Evolutionary conservation across 2,113 vertebrate genomes (phyloP).

Genomic region (Aythya baeri): DNA sequence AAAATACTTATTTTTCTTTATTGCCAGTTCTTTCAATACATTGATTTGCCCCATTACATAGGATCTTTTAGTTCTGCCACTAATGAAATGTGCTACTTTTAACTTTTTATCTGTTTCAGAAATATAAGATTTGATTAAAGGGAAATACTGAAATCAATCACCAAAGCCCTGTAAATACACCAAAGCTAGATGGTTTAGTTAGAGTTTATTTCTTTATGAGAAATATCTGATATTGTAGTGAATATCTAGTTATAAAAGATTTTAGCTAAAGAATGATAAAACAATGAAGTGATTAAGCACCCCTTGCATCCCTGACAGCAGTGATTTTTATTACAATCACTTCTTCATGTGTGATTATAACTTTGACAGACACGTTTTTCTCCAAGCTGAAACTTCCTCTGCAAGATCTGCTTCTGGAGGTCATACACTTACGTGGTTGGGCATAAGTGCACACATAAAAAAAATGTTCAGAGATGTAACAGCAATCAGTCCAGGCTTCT

Average conservation of each 20-base stretch:
- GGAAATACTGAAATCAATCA: not conserved
- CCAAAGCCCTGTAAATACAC: not conserved
- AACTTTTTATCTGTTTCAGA: not conserved
- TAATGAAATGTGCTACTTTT: not conserved
- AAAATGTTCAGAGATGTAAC: not conserved
- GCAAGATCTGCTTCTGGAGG: not conserved
- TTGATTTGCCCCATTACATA: slow-evolving; percentile 21
- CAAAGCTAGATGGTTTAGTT: not conserved
- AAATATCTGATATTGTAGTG: not conserved
- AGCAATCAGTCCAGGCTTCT: not conserved
- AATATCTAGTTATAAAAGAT: not conserved
- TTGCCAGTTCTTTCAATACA: slow-evolving; percentile 45
- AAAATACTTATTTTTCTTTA: slow-evolving; percentile 60
- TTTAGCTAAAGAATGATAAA: not conserved
- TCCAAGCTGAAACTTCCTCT: not conserved
- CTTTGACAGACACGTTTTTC: not conserved
- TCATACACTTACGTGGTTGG: not conserved
- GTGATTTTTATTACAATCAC: not conserved
- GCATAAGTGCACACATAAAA: not conserved
- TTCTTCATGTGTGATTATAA: not conserved
- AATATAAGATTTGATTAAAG: not conserved
- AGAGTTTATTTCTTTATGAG: not conserved
- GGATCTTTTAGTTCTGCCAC: not conserved
- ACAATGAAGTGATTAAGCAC: not conserved
- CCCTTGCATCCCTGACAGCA: not conserved